Evolutionary conservation across 2,797 vertebrate genomes (phyloP), one percentile per base, ranked within the genome.

Genomic region (Bovichtus diacanthus): DNA sequence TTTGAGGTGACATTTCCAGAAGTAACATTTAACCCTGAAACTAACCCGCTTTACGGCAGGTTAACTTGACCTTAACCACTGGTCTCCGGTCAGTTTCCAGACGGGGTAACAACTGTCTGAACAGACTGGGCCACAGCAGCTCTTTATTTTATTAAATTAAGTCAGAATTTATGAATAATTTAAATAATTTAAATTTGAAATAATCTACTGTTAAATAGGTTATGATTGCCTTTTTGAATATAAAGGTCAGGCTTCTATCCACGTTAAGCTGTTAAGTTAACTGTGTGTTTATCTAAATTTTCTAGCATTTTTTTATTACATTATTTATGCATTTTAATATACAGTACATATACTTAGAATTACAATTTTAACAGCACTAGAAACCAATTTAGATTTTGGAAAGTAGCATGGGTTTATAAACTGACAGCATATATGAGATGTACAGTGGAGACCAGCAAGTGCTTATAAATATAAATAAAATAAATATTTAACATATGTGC

Each of bases 1-100:
- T 73, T 74, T 78, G 13, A 16, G 16, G 25, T 78, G 56, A 67
- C 39, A 25, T 75, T 77, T 80, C 11, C 44, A 49, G 41, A 34
- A 44, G 10, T 19, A 7, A 27, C 18, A 43, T 63, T 71, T 61
- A 73, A 58, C 58, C 66, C 46, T 58, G 44, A 67, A 29, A n/a
- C 29, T 12, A 23, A 53, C 27, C 38, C 1, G 12, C 21, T 50
- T 70, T 44, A 64, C n/a, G 2, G 9, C 38, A 53, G 66, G 51
- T 68, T 72, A 67, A 64, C 10, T 27, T 66, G 55, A 70, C 19
- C 36, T 34, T 43, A 49, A 61, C 55, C 15, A 9, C 36, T 66
- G 47, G 25, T 46, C 55, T 65, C 53, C 15, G 25, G 9, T 44
- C 70, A 64, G 34, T 19, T 36, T 41, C 53, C 19, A 9, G n/a